phyloP scores from a whole-genome alignment of 2,797 vertebrate species.

The Myotis planiceps region DNA sequence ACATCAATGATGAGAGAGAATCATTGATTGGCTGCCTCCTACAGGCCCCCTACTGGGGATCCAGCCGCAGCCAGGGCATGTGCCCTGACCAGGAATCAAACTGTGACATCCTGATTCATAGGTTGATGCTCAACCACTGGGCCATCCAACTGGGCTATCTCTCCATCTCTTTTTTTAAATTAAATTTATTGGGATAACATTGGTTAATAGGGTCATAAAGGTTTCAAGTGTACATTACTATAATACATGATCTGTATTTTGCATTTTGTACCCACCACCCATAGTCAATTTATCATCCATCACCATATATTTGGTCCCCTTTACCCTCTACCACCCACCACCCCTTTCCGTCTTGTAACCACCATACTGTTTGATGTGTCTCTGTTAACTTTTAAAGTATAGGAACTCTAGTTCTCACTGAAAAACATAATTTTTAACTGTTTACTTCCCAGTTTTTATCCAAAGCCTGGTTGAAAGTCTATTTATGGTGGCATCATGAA shows the following conservation, averaged over 20 bases:
- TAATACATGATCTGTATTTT: not conserved
- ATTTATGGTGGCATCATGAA: not conserved
- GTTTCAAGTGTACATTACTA: not conserved
- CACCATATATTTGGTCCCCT: not conserved
- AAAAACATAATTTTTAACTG: not conserved
- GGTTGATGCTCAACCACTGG: too few relatives aligned
- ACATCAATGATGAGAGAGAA: too few relatives aligned
- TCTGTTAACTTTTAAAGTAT: not conserved
- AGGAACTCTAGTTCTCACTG: not conserved
- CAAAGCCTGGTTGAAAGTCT: not conserved
- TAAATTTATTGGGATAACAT: too few relatives aligned
- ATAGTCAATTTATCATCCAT: not conserved
- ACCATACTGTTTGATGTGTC: not conserved
- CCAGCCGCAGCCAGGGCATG: too few relatives aligned
- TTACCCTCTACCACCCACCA: not conserved
- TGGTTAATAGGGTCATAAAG: too few relatives aligned
- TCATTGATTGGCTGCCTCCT: too few relatives aligned
- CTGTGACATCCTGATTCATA: too few relatives aligned
- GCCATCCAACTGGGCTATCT: too few relatives aligned
- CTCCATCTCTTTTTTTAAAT: too few relatives aligned
- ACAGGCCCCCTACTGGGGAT: too few relatives aligned
- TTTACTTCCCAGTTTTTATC: not conserved
- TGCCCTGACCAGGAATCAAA: too few relatives aligned
- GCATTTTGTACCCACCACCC: not conserved
- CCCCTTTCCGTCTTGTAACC: not conserved